Percentiles rank a stretch among this genome's conserved stretches.
Conservation (phyloP, 2,113 vertebrate genomes). For the Ptilorrhoa leucosticta region DNA sequence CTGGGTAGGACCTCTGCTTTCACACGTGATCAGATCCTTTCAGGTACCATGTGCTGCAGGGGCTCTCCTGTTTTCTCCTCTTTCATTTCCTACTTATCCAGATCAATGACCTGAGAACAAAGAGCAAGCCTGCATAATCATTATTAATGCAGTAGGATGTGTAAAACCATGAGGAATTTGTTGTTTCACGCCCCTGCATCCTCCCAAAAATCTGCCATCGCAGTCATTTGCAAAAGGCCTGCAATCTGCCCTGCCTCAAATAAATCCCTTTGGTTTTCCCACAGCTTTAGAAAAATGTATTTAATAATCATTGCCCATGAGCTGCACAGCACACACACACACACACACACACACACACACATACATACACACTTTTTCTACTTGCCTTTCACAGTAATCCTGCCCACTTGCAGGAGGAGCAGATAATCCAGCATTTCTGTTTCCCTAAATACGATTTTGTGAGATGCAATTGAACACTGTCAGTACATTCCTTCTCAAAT, state of each 20-base stretch:
- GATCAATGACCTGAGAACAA: background rate
- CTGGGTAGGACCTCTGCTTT: background rate
- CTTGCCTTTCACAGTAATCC: background rate
- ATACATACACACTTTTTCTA: background rate
- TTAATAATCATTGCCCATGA: background rate
- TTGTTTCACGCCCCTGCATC: background rate
- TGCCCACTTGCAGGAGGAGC: background rate
- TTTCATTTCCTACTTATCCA: background rate
- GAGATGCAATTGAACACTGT: background rate
- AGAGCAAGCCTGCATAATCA: background rate
- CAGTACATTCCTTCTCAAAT: background rate
- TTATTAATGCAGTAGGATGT: background rate
- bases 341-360: background rate
- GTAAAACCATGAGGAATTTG: background rate
- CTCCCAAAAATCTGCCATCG: background rate
- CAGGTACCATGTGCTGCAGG: background rate
- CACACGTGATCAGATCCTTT: background rate
- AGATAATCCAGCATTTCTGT: background rate
- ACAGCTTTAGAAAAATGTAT: background rate
- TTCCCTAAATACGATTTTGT: background rate
- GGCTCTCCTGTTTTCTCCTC: background rate
- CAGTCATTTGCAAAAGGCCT: background rate
- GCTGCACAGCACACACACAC: background rate
- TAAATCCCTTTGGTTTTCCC: background rate
- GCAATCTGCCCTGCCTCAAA: background rate